Conservation (phyloP, 1,140 invertebrate species). For the Riptortus pedestris region DNA sequence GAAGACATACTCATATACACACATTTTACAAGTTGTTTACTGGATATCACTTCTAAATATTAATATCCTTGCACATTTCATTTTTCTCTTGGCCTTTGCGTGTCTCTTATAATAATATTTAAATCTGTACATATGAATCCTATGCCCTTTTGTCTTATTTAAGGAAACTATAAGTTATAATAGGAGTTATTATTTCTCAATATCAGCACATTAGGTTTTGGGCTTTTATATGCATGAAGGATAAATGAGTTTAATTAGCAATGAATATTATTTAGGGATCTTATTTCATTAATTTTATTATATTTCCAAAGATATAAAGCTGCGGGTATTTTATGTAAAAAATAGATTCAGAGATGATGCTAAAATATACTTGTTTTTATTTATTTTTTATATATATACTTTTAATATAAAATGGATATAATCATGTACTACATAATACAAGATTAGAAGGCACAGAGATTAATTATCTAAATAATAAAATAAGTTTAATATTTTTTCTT, state of each 20-base stretch:
- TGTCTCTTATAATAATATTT: no score
- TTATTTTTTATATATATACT: not conserved
- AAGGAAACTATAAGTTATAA: no score
- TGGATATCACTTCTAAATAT: no score
- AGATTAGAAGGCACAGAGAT: constrained; percentile 18
- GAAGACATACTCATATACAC: no score
- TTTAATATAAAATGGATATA: constrained; percentile 15
- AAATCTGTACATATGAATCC: no score
- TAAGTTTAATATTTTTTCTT: constrained; percentile 1
- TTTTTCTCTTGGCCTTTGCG: no score
- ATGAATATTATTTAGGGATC: not conserved
- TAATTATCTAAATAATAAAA: constrained; percentile 19
- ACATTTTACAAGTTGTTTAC: no score
- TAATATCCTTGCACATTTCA: no score
- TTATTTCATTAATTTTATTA: not conserved
- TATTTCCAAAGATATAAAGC: not conserved
- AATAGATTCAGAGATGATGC: constrained; percentile 2
- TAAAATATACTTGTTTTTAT: constrained; percentile 4
- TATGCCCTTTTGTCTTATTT: no score
- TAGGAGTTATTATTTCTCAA: no score
- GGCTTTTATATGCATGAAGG: not conserved
- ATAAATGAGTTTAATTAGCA: not conserved
- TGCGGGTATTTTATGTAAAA: not conserved
- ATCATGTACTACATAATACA: constrained; percentile 5
- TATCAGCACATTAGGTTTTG: no score